Conservation (phyloP, 92 coral and sea anemone genomes). For the Chrysogorgia sp. region DNA sequence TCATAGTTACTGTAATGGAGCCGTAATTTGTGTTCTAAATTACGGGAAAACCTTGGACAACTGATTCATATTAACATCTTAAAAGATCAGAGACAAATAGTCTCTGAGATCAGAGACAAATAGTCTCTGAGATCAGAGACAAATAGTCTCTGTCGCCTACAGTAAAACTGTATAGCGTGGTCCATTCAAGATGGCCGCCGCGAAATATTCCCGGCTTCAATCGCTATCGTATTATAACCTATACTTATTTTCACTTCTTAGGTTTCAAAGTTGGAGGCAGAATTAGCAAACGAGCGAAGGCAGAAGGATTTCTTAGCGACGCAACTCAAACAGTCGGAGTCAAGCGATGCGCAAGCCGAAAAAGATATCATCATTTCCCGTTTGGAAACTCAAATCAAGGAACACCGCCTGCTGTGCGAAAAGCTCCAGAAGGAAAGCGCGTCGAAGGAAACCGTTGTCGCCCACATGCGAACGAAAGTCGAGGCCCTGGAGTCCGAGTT, state of each 20-base stretch:
- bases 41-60: too few species aligned
- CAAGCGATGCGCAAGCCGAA: slow-evolving; percentile 59
- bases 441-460: slow-evolving; percentile 73
- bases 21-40: too few species aligned
- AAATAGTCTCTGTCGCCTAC: too few species aligned
- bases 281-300: slow-evolving; percentile 83
- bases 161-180: too few species aligned
- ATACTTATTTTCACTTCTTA: neutral
- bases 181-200: too few species aligned
- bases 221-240: neutral
- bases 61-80: too few species aligned
- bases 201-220: neutral
- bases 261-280: slow-evolving; percentile 83
- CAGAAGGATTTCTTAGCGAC: slow-evolving; percentile 63
- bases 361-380: slow-evolving; percentile 6
- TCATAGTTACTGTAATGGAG: too few species aligned
- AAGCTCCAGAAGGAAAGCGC: slow-evolving; percentile 65
- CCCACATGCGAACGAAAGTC: slow-evolving; percentile 81
- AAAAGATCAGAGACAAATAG: too few species aligned
- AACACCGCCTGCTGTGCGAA: slow-evolving; percentile 70
- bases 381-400: slow-evolving; percentile 73
- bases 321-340: slow-evolving; percentile 74
- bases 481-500: slow-evolving; percentile 66
- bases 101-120: too few species aligned
- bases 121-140: too few species aligned